Evolutionary conservation across 2,888 invertebrate species (phyloP).

Genomic region (Macrosiphum euphorbiae): DNA sequence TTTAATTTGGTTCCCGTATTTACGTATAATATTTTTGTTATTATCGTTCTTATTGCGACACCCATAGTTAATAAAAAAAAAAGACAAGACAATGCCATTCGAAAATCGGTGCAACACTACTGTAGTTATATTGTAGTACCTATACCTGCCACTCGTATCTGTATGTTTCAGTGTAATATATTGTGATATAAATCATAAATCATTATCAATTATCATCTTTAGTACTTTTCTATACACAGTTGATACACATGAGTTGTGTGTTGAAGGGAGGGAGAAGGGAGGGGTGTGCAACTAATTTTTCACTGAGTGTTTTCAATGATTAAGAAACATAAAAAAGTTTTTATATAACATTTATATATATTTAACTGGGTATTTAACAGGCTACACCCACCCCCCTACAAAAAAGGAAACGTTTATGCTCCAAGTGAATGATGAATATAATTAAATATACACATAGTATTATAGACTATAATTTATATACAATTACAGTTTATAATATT

Average conservation of each 20-base stretch:
- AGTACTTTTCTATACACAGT: background rate
- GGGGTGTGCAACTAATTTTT: background rate
- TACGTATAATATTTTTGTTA: background rate
- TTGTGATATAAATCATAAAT: background rate
- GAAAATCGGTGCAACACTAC: background rate
- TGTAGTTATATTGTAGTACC: background rate
- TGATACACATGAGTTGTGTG: background rate
- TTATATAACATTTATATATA: background rate
- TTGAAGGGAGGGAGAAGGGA: background rate
- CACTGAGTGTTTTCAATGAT: background rate
- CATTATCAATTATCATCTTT: background rate
- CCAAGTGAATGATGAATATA: background rate
- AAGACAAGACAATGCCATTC: background rate
- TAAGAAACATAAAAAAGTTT: background rate
- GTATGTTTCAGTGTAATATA: background rate
- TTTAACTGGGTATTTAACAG: no score
- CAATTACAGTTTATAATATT: background rate
- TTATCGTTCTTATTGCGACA: background rate
- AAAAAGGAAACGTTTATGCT: background rate
- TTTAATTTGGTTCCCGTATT: conserved; percentile 3
- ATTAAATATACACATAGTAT: background rate
- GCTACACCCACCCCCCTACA: background rate
- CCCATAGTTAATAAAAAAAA: background rate
- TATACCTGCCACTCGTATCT: background rate
- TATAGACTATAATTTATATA: background rate